phyloP scores from a whole-genome alignment of 1,140 invertebrate species.

The Bombyx mori region DNA sequence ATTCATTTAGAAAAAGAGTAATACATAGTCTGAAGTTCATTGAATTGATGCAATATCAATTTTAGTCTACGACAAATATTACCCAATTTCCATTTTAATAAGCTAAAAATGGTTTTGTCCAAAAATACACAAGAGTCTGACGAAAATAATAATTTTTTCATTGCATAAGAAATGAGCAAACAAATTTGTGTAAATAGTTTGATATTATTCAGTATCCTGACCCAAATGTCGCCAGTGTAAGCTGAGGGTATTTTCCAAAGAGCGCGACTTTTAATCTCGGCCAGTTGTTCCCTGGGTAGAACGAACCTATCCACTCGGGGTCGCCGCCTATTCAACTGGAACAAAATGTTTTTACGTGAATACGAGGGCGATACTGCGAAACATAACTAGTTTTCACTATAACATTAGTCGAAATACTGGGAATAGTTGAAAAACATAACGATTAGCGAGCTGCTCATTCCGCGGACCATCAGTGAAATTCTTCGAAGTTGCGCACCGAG shows the following conservation, averaged over 20 bases:
- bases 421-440: constrained; percentile 10
- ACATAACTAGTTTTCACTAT: constrained; percentile 18
- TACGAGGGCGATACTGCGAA: constrained; percentile 15
- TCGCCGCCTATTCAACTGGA: constrained; percentile 25
- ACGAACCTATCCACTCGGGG: constrained; percentile 44
- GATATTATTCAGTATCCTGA: background rate
- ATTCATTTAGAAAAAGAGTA: no score
- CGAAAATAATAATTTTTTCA: no score
- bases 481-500: constrained; percentile 14
- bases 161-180: no score
- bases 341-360: constrained; percentile 8
- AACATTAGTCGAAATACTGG: constrained; percentile 15
- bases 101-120: no score
- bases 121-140: no score
- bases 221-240: background rate
- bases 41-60: no score
- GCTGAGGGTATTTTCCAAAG: background rate
- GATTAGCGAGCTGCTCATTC: constrained; percentile 7
- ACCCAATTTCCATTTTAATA: no score
- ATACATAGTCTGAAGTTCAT: no score
- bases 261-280: constrained; percentile 23
- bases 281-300: constrained; percentile 26
- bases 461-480: constrained; percentile 15
- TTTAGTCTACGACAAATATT: no score
- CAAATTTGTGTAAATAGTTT: no score